These are phyloP conservation scores for Sciurus vulgaris DNA, from an alignment of 2,797 vertebrate genomes.

Conservation along the genomic window DNA sequence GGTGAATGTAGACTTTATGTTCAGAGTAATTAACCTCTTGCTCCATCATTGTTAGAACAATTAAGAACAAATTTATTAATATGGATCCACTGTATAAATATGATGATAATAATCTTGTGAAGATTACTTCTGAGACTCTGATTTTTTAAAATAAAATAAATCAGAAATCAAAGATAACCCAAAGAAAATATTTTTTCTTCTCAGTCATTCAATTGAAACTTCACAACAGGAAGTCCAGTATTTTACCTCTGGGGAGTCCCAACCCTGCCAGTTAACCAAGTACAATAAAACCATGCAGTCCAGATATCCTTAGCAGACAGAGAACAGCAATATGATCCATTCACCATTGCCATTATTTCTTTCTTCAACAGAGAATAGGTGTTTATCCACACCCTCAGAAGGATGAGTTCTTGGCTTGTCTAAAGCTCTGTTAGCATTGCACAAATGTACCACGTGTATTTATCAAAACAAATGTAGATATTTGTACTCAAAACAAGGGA, in stretches of 20 bases:
- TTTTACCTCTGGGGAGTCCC: not conserved
- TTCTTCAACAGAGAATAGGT: not conserved
- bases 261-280: not conserved
- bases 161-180: not conserved
- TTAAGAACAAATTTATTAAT: conserved; percentile 71
- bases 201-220: not conserved
- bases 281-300: not conserved
- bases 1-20: conserved; percentile 57
- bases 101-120: conserved; percentile 36
- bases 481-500: not conserved
- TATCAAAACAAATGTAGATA: not conserved
- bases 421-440: not conserved
- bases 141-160: conserved; percentile 5
- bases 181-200: conserved; percentile 21
- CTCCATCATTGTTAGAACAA: not conserved
- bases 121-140: conserved; percentile 2
- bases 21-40: conserved; percentile 71
- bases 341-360: not conserved
- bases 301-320: not conserved
- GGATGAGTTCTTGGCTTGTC: not conserved
- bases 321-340: fast-evolving
- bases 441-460: not conserved
- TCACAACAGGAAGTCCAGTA: not conserved
- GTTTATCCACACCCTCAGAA: not conserved
- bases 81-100: not conserved